phyloP scores from a whole-genome alignment of 2,113 vertebrate species.

The Antennarius striatus region DNA sequence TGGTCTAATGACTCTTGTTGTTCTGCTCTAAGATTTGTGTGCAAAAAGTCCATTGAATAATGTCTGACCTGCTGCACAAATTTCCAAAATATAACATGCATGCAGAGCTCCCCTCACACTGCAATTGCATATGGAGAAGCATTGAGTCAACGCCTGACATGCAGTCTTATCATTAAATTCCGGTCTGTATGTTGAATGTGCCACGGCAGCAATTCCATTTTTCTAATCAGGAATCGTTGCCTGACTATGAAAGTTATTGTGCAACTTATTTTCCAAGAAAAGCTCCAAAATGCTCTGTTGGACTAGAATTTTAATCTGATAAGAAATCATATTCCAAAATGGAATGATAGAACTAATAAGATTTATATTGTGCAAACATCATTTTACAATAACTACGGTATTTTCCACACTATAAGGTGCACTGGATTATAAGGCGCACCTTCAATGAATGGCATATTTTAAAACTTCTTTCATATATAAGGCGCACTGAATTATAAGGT shows the following conservation, averaged over 20 bases:
- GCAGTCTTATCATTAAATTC: slow-evolving; percentile 38
- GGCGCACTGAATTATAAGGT: no score
- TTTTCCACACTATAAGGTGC: no score
- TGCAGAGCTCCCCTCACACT: slow-evolving; percentile 33
- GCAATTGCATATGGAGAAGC: slow-evolving; percentile 44
- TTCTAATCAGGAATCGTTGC: background rate
- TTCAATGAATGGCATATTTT: no score
- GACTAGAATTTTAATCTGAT: slow-evolving; percentile 17
- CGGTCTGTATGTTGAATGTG: slow-evolving; percentile 13
- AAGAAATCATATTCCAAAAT: slow-evolving; percentile 8
- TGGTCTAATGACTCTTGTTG: background rate
- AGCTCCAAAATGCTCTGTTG: background rate
- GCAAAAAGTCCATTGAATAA: no score
- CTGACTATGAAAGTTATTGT: slow-evolving; percentile 5
- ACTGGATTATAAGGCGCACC: no score
- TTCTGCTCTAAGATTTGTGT: background rate
- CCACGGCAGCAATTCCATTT: no score
- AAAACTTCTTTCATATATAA: no score
- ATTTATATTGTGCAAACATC: no score
- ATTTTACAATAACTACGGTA: no score
- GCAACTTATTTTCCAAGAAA: slow-evolving; percentile 31
- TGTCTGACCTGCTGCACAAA: background rate
- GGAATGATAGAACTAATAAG: background rate
- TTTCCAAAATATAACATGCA: background rate
- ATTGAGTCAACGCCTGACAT: slow-evolving; percentile 7